Conservation (phyloP, 2,113 vertebrate genomes). For the Orthonyx spaldingii region DNA sequence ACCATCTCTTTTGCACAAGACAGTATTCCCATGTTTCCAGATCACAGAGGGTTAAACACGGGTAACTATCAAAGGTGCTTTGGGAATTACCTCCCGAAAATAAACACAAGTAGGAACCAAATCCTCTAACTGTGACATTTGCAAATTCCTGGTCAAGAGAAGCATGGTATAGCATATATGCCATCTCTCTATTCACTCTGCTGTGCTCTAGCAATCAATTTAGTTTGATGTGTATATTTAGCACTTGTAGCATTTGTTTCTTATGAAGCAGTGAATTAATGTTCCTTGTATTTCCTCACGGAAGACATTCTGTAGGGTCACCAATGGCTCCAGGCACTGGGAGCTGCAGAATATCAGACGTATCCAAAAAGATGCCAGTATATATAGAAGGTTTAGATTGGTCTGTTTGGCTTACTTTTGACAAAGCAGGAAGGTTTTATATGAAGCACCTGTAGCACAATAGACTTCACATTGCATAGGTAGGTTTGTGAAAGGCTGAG, state of each 20-base stretch:
- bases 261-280: constrained; percentile 7
- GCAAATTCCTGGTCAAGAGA: background rate
- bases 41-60: background rate
- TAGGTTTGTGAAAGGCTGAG: background rate
- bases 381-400: background rate
- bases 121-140: background rate
- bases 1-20: background rate
- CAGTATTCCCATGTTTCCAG: background rate
- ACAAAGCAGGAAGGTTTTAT: background rate
- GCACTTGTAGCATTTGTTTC: background rate
- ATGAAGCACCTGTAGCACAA: background rate
- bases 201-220: background rate
- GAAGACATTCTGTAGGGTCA: background rate
- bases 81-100: background rate
- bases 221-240: constrained; percentile 8
- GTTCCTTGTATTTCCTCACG: background rate
- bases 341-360: background rate
- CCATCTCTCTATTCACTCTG: background rate
- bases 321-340: background rate
- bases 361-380: background rate
- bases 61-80: background rate
- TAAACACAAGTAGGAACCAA: background rate
- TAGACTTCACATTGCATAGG: background rate
- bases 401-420: background rate
- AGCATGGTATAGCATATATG: background rate